phyloP scores from a whole-genome alignment of 1,140 invertebrate species.

The Amyelois transitella region DNA sequence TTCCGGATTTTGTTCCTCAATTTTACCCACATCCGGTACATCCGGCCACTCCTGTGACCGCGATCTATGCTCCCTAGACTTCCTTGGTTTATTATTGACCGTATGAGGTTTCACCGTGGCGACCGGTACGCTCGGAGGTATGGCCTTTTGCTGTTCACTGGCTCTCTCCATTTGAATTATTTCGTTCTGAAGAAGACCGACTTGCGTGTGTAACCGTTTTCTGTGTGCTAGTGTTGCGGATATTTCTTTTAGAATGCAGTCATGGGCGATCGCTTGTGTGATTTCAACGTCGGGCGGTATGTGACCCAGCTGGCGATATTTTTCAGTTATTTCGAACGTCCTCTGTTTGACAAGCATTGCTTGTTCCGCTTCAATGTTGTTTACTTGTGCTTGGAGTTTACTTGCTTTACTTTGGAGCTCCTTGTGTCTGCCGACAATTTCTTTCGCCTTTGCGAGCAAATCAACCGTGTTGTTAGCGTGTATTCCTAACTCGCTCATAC shows the following conservation, averaged over 20 bases:
- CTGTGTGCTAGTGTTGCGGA: constrained; percentile 85
- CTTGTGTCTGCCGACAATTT: constrained; percentile 93
- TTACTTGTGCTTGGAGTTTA: constrained; percentile 85
- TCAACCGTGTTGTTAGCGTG: constrained; percentile 88
- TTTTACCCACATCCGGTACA: constrained; percentile 91
- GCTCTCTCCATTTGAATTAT: constrained; percentile 82
- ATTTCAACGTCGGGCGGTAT: constrained; percentile 72
- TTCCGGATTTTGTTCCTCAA: constrained; percentile 93
- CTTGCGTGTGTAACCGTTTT: constrained; percentile 86
- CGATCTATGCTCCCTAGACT: constrained; percentile 82
- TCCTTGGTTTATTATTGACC: constrained; percentile 74
- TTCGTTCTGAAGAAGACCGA: constrained; percentile 84
- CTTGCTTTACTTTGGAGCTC: constrained; percentile 90
- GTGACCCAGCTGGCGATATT: constrained; percentile 75
- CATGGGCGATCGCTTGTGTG: constrained; percentile 81
- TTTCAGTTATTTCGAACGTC: constrained; percentile 81
- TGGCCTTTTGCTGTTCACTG: constrained; percentile 78
- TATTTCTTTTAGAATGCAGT: constrained; percentile 89
- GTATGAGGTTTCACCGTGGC: constrained; percentile 66
- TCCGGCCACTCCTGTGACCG: constrained; percentile 93
- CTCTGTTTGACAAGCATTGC: constrained; percentile 79
- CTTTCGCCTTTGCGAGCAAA: constrained; percentile 91
- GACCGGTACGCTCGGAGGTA: constrained; percentile 70
- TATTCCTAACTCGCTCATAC: constrained; percentile 93
- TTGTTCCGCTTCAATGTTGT: constrained; percentile 81